Evolutionary conservation across 2,888 invertebrate genomes (phyloP), one percentile per base, ranked within the genome.

Genomic region (Lasioglossum figueresi): DNA sequence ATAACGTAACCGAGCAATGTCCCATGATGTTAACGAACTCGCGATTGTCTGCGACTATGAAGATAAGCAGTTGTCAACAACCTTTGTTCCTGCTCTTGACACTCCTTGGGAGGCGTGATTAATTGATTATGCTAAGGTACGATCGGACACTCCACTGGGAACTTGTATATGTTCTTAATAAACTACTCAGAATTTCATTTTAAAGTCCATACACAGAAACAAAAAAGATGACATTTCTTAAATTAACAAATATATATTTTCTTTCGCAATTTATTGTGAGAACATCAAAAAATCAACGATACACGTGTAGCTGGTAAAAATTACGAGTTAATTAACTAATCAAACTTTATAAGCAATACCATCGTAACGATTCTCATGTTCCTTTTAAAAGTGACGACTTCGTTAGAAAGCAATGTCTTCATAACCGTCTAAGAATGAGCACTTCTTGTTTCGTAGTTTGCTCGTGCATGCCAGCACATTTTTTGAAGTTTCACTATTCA

Each of bases 21-120:
- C 40, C 23, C 40, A 23, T n/a, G 34, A 68, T 68, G 68, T 68
- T 68, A 68, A 68, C 40, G 68, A 68, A 68, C 68, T 68, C 37
- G 68, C 40, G 68, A 68, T 68, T 68, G 68, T 68, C 68, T n/a
- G n/a, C 40, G 34, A 12, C 68, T 40, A 10, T 4, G 68, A 68
- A 68, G 68, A 68, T 68, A 68, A 68, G 23, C 68, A n/a, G 66
- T 68, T 68, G 37, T 68, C 52, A n/a, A 68, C 52, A 52, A 68
- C 37, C 68, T 37, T 68, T 68, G 68, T 68, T 68, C 34, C 68
- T 40, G 40, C 40, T n/a, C 68, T 68, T 68, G 66, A 66, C 66
- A 66, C 37, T n/a, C 40, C 37, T 68, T 34, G 3, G 23, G 37
- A 10, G 23, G 23, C 37, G 37, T 37, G 68, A 68, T 68, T 37